phyloP scores from a whole-genome alignment of 2,797 vertebrate genomes.

The Sebastes trivittatus region DNA sequence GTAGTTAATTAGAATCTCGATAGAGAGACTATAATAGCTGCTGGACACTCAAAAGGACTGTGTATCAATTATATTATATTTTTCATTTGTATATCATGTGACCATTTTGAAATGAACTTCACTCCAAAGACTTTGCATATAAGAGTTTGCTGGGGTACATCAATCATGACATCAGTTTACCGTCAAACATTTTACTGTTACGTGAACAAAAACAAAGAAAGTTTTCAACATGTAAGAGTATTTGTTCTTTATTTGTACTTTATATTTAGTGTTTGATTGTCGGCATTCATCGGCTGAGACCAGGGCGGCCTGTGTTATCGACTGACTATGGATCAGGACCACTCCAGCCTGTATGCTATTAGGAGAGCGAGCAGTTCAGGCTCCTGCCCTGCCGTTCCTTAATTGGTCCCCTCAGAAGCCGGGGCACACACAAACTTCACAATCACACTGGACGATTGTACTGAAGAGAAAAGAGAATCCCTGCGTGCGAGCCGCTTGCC shows the following conservation, averaged over 20 bases:
- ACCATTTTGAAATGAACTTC: no score
- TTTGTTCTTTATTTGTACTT: background rate
- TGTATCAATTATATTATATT: no score
- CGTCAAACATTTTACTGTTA: background rate
- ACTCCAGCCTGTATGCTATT: constrained; percentile 63
- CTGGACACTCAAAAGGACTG: no score
- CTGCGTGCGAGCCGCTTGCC: constrained; percentile 43
- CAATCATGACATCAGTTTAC: background rate
- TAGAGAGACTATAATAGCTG: no score
- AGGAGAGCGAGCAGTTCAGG: constrained; percentile 61
- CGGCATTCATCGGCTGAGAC: constrained; percentile 41
- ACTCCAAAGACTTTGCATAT: no score
- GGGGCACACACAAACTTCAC: constrained; percentile 58
- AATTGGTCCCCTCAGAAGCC: constrained; percentile 76
- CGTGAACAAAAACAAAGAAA: background rate
- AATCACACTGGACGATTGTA: constrained; percentile 64
- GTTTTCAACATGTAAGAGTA: background rate
- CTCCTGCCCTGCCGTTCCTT: constrained; percentile 52
- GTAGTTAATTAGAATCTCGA: fast-evolving
- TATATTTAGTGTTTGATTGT: constrained; percentile 27
- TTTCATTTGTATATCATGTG: no score
- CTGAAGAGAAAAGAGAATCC: constrained; percentile 56
- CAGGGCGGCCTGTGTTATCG: constrained; percentile 50
- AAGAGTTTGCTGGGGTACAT: background rate
- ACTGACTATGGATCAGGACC: constrained; percentile 67